Percentiles rank a stretch among this genome's conserved stretches.
Conservation (phyloP, 1,140 invertebrate genomes). For the Drosophila baimaii region DNA sequence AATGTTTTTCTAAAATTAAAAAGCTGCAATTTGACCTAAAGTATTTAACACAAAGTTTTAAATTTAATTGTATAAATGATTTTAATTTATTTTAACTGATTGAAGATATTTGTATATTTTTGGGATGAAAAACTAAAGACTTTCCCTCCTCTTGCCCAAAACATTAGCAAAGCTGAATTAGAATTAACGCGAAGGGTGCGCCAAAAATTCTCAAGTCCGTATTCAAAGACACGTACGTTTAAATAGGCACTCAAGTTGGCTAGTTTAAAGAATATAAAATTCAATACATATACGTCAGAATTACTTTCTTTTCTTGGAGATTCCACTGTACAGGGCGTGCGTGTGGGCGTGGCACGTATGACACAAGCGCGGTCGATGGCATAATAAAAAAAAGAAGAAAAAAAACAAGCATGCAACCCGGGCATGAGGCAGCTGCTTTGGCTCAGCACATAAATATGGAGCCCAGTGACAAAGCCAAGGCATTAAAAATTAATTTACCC, state of each 20-base stretch:
- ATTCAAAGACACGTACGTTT: too few relatives aligned
- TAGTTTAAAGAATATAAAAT: too few relatives aligned
- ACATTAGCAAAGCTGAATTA: too few relatives aligned
- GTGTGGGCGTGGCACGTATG: constrained; percentile 73
- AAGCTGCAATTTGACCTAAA: neutral
- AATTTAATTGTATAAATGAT: too few relatives aligned
- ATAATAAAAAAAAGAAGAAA: constrained; percentile 13
- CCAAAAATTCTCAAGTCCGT: too few relatives aligned
- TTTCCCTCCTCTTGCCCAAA: too few relatives aligned
- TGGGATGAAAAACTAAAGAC: too few relatives aligned
- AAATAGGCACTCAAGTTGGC: too few relatives aligned
- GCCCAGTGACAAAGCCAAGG: constrained; percentile 63
- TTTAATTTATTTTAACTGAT: too few relatives aligned
- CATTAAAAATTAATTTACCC: constrained; percentile 82
- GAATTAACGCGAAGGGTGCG: too few relatives aligned
- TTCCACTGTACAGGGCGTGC: constrained; percentile 21
- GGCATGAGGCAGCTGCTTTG: constrained; percentile 57
- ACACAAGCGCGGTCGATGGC: constrained; percentile 72
- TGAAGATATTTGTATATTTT: too few relatives aligned
- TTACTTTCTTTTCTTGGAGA: neutral
- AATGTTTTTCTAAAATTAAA: neutral
- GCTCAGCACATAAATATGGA: constrained; percentile 68
- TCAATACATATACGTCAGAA: neutral
- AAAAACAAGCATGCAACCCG: constrained; percentile 30
- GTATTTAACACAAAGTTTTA: neutral